Conservation (phyloP, 23 tunicate species). For the Oikopleura vanhoeffeni region DNA sequence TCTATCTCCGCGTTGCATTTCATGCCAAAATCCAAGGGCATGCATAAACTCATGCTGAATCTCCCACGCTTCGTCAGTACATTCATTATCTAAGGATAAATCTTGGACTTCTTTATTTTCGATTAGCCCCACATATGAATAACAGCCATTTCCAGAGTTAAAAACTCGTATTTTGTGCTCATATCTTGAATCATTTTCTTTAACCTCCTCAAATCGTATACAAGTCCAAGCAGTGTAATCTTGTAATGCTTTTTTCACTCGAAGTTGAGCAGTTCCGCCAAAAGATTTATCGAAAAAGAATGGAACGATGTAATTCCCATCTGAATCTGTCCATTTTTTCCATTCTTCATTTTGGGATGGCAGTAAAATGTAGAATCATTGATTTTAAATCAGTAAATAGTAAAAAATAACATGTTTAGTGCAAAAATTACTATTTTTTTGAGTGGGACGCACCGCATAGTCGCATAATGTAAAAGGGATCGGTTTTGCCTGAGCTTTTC, state of each 20-base stretch:
- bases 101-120: not conserved
- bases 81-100: not conserved
- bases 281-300: not conserved
- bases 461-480: no score
- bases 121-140: not conserved
- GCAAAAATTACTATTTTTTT: no score
- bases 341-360: not conserved
- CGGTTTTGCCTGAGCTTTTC: no score
- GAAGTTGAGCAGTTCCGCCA: not conserved
- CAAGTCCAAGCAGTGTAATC: not conserved
- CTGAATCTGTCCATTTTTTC: not conserved
- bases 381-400: no score
- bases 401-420: no score
- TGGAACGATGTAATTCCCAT: conserved; percentile 14
- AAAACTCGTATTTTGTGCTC: not conserved
- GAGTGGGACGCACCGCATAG: no score
- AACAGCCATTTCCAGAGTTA: not conserved
- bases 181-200: not conserved
- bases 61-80: conserved; percentile 12
- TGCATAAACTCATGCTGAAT: conserved; percentile 12
- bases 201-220: not conserved
- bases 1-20: not conserved
- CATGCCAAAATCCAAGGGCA: conserved; percentile 2
- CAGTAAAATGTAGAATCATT: no score
- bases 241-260: not conserved